phyloP scores from a whole-genome alignment of 2,113 vertebrate species.

The Anser brachyrhynchus region DNA sequence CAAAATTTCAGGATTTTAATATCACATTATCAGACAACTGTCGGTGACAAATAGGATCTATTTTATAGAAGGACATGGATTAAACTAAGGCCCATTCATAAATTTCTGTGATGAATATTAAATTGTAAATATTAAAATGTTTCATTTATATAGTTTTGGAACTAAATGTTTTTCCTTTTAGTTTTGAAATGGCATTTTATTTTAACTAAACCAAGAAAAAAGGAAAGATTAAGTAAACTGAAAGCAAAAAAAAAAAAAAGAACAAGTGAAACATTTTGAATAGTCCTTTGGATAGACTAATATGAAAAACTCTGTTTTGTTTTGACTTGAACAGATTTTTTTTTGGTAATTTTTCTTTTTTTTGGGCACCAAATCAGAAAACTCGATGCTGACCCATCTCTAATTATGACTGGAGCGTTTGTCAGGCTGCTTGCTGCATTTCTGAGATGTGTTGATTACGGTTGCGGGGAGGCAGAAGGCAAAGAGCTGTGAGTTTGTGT shows the following conservation, averaged over 20 bases:
- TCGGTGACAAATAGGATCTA: neutral
- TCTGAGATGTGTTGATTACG: neutral
- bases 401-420: neutral
- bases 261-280: neutral
- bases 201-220: neutral
- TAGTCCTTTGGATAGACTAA: neutral
- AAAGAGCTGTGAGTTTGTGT: slow-evolving; percentile 25
- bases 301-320: neutral
- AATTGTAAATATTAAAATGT: neutral
- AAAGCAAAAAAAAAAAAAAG: neutral
- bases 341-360: too few species aligned
- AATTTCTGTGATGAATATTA: slow-evolving; percentile 1
- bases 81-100: neutral
- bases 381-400: neutral
- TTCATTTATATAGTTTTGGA: neutral
- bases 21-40: neutral
- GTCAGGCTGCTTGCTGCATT: neutral
- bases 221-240: neutral
- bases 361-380: neutral
- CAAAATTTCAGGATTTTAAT: neutral
- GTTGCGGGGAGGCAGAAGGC: neutral
- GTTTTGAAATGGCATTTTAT: neutral
- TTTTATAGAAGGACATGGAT: neutral
- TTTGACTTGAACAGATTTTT: neutral
- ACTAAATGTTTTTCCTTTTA: neutral